A percentile compares a stretch with the other conserved stretches of the same genome.
These are phyloP conservation scores for Sorex maritimensis DNA, from an alignment of 2,797 vertebrate species.

Conservation along the genomic window DNA sequence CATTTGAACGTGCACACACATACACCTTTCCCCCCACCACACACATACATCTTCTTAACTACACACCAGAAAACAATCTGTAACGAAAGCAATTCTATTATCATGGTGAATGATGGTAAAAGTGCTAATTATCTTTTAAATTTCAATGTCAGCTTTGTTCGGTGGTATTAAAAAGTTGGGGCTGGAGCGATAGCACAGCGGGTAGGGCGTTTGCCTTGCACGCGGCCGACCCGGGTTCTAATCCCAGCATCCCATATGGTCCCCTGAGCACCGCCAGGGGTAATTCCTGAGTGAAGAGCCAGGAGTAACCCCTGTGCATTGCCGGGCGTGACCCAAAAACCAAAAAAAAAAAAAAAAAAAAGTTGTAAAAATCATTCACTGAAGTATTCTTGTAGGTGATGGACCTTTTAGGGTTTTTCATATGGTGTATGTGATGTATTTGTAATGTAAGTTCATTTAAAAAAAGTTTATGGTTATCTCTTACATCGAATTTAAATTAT, in stretches of 20 bases:
- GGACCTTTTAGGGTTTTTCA: slow-evolving; percentile 35
- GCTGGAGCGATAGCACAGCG: too few relatives aligned
- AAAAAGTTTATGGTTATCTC: neutral
- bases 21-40: too few relatives aligned
- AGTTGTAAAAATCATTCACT: neutral
- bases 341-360: neutral
- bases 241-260: too few relatives aligned
- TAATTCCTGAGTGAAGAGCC: too few relatives aligned
- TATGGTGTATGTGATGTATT: neutral
- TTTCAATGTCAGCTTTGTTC: slow-evolving; percentile 43
- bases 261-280: too few relatives aligned
- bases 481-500: slow-evolving; percentile 53
- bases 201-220: too few relatives aligned
- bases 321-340: too few relatives aligned
- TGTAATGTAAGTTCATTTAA: neutral
- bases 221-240: too few relatives aligned
- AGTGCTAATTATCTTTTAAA: slow-evolving; percentile 40
- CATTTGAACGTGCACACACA: neutral
- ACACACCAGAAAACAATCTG: neutral
- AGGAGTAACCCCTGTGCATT: too few relatives aligned
- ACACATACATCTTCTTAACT: too few relatives aligned
- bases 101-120: neutral
- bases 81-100: neutral
- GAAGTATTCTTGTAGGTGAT: neutral
- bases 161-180: neutral